These are phyloP conservation scores for Zophobas morio DNA, from an alignment of 1,140 invertebrate species.

Conservation along the genomic window DNA sequence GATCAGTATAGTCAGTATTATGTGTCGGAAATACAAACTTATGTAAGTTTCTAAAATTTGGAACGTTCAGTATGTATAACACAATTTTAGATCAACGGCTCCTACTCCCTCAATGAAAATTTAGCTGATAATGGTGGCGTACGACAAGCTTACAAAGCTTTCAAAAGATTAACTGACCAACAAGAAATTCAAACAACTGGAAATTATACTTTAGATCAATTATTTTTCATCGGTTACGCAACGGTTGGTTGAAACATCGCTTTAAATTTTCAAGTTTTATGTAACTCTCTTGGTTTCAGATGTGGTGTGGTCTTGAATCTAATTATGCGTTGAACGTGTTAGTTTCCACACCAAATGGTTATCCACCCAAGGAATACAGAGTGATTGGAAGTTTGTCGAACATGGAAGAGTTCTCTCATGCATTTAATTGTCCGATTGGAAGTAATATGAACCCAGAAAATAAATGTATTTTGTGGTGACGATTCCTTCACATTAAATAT, in stretches of 20 bases:
- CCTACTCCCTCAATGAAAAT: slow-evolving; percentile 71
- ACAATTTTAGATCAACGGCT: slow-evolving; percentile 51
- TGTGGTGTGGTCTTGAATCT: slow-evolving; percentile 72
- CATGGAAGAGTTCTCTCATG: slow-evolving; percentile 87
- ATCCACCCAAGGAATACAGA: slow-evolving; percentile 84
- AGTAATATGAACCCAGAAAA: slow-evolving; percentile 90
- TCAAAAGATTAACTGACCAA: slow-evolving; percentile 61
- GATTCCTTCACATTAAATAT: too few species aligned
- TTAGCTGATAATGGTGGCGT: slow-evolving; percentile 81
- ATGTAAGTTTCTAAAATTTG: slow-evolving; percentile 56
- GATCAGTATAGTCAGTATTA: slow-evolving; percentile 71
- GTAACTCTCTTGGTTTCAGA: slow-evolving; percentile 67
- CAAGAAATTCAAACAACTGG: not conserved
- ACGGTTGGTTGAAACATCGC: slow-evolving; percentile 58
- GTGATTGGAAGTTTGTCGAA: slow-evolving; percentile 93
- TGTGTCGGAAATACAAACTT: slow-evolving; percentile 70
- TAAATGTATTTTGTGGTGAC: slow-evolving; percentile 88
- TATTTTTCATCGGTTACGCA: slow-evolving; percentile 82
- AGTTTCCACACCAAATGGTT: slow-evolving; percentile 76
- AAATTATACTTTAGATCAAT: slow-evolving; percentile 71
- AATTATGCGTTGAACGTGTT: slow-evolving; percentile 57
- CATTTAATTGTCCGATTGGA: slow-evolving; percentile 87
- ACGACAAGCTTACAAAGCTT: slow-evolving; percentile 73
- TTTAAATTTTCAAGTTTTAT: not conserved
- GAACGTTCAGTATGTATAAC: not conserved